A percentile compares a stretch with the other conserved stretches of the same genome.
These are phyloP conservation scores for Grus americana DNA, from an alignment of 2,113 vertebrate genomes.

Conservation along the genomic window DNA sequence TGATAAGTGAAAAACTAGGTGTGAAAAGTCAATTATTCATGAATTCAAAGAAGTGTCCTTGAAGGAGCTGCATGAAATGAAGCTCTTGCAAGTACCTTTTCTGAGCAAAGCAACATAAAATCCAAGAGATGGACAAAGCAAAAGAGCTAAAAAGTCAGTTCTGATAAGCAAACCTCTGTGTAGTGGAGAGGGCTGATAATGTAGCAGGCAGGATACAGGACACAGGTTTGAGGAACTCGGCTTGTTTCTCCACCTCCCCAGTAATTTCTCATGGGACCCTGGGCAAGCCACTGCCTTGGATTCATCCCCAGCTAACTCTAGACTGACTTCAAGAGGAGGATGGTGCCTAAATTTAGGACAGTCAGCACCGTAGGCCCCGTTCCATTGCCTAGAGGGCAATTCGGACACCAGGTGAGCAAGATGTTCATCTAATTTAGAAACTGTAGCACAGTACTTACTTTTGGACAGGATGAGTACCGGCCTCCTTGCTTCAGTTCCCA, in stretches of 20 bases:
- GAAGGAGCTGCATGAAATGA: neutral
- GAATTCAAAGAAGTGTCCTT: neutral
- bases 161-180: neutral
- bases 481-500: neutral
- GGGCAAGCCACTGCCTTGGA: neutral
- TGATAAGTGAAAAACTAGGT: neutral
- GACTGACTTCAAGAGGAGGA: rapidly evolving
- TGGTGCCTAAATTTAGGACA: neutral
- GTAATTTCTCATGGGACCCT: neutral
- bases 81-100: neutral
- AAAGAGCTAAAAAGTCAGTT: neutral
- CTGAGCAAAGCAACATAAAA: neutral
- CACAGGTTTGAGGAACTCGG: neutral
- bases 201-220: rapidly evolving
- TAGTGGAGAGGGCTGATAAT: neutral
- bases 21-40: neutral
- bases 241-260: neutral
- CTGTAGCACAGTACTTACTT: neutral
- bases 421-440: neutral
- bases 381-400: neutral
- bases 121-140: neutral
- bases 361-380: neutral
- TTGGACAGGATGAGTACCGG: neutral
- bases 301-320: neutral
- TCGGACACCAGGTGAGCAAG: neutral